Evolutionary conservation across 2,797 vertebrate species (phyloP).

Genomic region (Macropus fuliginosus): DNA sequence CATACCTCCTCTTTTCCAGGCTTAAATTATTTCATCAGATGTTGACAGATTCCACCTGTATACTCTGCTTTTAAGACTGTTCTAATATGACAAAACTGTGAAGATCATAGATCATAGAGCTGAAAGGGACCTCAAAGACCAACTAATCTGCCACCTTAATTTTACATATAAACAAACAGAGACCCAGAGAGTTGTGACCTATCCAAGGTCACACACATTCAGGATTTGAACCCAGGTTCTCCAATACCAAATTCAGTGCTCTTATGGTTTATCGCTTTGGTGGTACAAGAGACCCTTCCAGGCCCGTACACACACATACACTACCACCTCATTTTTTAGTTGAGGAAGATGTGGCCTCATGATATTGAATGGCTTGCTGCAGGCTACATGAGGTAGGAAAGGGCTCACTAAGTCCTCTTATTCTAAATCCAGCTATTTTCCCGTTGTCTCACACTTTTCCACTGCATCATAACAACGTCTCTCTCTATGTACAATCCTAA

Average conservation of each 20-base stretch:
- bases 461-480: not conserved
- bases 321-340: not conserved
- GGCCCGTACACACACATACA: too few relatives aligned
- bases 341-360: not conserved
- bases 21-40: not conserved
- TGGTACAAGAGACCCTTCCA: not conserved
- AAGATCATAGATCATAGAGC: not conserved
- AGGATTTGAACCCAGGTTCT: not conserved
- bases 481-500: not conserved
- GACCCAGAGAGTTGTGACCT: not conserved
- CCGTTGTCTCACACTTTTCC: not conserved
- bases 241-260: not conserved
- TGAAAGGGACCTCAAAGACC: not conserved
- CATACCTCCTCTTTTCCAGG: not conserved
- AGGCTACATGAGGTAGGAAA: not conserved
- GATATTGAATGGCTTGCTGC: not conserved
- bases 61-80: not conserved
- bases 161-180: not conserved
- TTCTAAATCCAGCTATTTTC: not conserved
- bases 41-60: not conserved
- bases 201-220: not conserved
- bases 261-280: not conserved
- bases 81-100: not conserved
- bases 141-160: not conserved
- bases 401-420: not conserved